These are phyloP conservation scores for Puntigrus tetrazona DNA, from an alignment of 2,113 vertebrate genomes.

Conservation along the genomic window DNA sequence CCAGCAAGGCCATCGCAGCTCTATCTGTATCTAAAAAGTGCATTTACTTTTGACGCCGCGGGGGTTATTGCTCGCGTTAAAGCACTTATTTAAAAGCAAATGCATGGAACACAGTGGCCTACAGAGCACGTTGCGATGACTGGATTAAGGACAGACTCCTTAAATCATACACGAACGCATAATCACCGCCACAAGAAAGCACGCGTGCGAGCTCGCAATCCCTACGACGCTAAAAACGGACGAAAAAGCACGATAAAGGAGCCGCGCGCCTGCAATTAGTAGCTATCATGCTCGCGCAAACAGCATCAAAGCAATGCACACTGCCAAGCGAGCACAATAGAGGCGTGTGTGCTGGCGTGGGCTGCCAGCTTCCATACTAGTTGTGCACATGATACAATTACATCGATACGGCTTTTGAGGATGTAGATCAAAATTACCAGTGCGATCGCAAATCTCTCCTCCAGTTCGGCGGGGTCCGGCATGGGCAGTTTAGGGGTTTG, in stretches of 20 bases:
- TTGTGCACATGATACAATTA: conserved; percentile 31
- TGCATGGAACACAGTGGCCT: conserved; percentile 12
- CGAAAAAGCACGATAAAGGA: not conserved
- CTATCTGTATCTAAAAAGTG: not conserved
- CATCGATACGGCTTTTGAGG: not conserved
- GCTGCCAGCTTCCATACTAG: conserved; percentile 28
- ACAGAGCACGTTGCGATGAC: conserved; percentile 7
- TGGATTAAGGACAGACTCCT: conserved; percentile 7
- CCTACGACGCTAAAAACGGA: not conserved
- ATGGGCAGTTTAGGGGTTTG: conserved; percentile 90
- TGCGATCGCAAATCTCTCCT: conserved; percentile 90
- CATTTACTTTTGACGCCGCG: not conserved
- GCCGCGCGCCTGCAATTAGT: conserved; percentile 40
- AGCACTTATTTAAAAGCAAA: conserved; percentile 22
- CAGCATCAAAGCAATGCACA: conserved; percentile 47
- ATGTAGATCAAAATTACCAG: conserved; percentile 74
- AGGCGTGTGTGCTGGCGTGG: conserved; percentile 34
- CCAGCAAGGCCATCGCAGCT: not conserved
- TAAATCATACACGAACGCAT: not conserved
- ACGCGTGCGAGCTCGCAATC: not conserved
- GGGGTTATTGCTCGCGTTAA: not conserved
- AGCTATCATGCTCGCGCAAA: conserved; percentile 37
- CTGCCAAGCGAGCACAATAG: conserved; percentile 56
- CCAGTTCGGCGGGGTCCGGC: conserved; percentile 90
- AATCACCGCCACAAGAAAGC: not conserved